These are phyloP conservation scores for Caenorhabditis latens DNA, from an alignment of 1,140 invertebrate species.

Conservation along the genomic window DNA sequence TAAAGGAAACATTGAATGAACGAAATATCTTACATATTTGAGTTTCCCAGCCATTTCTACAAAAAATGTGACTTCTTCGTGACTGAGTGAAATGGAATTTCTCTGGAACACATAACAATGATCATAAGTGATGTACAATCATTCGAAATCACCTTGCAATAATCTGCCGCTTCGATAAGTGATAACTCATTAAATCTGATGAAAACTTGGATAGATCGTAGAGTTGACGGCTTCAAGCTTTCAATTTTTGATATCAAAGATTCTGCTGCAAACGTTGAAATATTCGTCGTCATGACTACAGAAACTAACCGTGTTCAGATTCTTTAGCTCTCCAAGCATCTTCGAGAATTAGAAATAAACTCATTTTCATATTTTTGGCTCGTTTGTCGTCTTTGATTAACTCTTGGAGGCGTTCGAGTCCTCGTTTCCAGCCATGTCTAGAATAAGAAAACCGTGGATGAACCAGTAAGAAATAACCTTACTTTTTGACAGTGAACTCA, in stretches of 20 bases:
- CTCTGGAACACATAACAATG: not conserved
- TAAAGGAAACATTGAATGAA: no score
- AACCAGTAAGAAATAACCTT: not conserved
- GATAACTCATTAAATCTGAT: slow-evolving; percentile 20
- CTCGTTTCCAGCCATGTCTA: not conserved
- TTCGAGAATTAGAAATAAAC: slow-evolving; percentile 27
- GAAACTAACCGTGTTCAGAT: not conserved
- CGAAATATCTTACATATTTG: not conserved
- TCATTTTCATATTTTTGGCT: slow-evolving; percentile 50
- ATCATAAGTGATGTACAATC: not conserved
- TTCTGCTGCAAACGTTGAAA: slow-evolving; percentile 8
- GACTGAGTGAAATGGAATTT: not conserved
- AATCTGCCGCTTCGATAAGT: slow-evolving; percentile 6
- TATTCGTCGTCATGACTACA: not conserved
- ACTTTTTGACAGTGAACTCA: slow-evolving; percentile 14
- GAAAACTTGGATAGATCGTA: slow-evolving; percentile 20
- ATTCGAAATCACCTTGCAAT: slow-evolving; percentile 11
- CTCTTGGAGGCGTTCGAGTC: not conserved
- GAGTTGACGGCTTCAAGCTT: slow-evolving; percentile 7
- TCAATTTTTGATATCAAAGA: slow-evolving; percentile 2
- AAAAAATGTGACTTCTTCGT: not conserved
- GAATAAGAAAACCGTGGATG: not conserved
- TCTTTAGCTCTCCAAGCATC: not conserved
- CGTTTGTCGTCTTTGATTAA: not conserved
- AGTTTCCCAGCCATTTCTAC: slow-evolving; percentile 21